phyloP scores from a whole-genome alignment of 2,113 vertebrate genomes.

The Calypte anna region DNA sequence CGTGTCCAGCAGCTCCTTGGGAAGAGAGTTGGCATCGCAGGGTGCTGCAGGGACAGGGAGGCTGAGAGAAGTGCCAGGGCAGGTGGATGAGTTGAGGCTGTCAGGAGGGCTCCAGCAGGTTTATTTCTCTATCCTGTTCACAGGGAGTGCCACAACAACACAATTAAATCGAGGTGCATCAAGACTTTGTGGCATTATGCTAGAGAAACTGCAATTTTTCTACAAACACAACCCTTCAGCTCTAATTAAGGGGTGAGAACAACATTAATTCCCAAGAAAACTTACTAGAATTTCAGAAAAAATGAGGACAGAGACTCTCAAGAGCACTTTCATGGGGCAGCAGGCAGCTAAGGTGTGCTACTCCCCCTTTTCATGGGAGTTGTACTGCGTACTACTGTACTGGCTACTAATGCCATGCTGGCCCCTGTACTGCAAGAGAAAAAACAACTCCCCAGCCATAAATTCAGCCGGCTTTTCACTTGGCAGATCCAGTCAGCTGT shows the following conservation, averaged over 20 bases:
- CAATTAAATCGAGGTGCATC: not conserved
- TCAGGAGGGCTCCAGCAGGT: not conserved
- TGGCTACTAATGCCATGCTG: no score
- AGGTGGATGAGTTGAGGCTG: not conserved
- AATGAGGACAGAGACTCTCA: no score
- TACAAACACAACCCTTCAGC: not conserved
- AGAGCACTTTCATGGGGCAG: no score
- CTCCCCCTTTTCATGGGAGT: accelerated
- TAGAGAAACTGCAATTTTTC: not conserved
- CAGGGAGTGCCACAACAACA: not conserved
- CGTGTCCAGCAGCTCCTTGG: not conserved
- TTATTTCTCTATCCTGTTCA: not conserved
- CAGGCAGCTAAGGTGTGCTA: not conserved
- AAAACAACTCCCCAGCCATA: accelerated
- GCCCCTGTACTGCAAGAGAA: accelerated
- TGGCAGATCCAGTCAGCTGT: accelerated
- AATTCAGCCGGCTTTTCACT: not conserved
- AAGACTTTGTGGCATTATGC: not conserved
- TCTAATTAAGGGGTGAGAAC: not conserved
- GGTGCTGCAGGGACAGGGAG: not conserved
- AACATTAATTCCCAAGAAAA: not conserved
- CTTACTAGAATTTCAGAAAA: not conserved
- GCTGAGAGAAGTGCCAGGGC: not conserved
- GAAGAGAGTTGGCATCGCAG: accelerated
- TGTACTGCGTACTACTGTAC: accelerated